Evolutionary conservation across 2,888 invertebrate species (phyloP), one percentile per base, ranked within the genome.

Genomic region (Nemurella pictetii): DNA sequence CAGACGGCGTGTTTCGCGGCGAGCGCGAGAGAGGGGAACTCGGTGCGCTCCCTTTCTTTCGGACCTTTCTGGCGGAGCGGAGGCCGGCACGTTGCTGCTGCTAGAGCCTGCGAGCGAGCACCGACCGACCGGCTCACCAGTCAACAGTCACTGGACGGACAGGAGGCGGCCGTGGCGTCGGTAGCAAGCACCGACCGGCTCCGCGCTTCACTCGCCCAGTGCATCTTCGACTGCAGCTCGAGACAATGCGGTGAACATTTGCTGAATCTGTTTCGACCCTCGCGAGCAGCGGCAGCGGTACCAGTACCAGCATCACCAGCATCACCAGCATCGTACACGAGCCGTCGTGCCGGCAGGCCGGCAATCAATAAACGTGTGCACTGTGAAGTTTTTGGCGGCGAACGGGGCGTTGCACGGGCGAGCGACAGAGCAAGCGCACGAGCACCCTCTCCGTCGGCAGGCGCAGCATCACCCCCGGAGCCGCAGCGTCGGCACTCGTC

Each of bases 361-460:
- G 80, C 80, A 81, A 81, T 81, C 80, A 81, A 81, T 81, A 81
- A 81, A 81, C 27, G 32, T 36, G 80, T 26, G 77, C 15, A 77
- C 28, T 77, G 77, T 77, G 25, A 3, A 35, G 35, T 81, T 81
- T 81, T 81, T 81, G 80, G 80, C 80, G 80, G 80, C 26, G 32
- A 20, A 5, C 12, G 36, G 80, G 80, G 80, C 80, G 80, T 81
- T 2, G 80, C 30, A 26, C 35, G 75, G 35, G 80, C 36, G 30
- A 25, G 36, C 80, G 36, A n/a, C n/a, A 27, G 75, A 75, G 75
- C 36, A 77, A 7, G 77, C 77, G 77, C 28, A 77, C 27, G n/a
- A n/a, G 32, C 55, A 55, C 55, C 20, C 55, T 55, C 55, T 3
- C 55, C 55, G 55, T 55, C 55, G 55, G 20, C 55, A 20, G 30